phyloP scores from a whole-genome alignment of 2,797 vertebrate genomes.

The Vespertilio murinus region DNA sequence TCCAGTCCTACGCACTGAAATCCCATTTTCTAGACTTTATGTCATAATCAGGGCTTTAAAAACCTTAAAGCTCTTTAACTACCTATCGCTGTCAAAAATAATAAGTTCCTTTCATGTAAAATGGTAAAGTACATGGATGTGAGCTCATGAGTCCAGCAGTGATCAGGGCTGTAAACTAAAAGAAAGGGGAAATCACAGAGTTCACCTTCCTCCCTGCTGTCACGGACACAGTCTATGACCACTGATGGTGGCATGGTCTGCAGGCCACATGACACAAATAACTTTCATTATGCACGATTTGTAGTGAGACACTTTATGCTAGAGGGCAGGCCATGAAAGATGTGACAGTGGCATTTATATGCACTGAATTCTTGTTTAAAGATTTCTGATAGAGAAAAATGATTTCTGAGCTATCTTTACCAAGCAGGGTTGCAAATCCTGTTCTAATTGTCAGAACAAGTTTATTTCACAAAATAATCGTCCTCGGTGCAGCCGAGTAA shows the following conservation, averaged over 20 bases:
- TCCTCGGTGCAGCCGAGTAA: not conserved
- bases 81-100: too few species aligned
- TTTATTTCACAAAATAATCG: constrained; percentile 26
- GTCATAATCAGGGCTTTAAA: too few species aligned
- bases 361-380: not conserved
- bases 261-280: not conserved
- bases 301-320: not conserved
- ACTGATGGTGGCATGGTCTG: not conserved
- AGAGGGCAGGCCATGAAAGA: not conserved
- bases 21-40: too few species aligned
- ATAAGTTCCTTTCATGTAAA: not conserved
- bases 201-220: not conserved
- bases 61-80: too few species aligned
- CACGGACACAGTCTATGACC: not conserved
- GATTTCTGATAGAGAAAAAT: not conserved
- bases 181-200: not conserved
- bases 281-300: not conserved
- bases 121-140: not conserved
- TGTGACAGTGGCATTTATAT: not conserved
- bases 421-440: constrained; percentile 20
- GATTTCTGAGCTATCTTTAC: constrained; percentile 25
- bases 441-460: constrained; percentile 41
- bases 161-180: not conserved
- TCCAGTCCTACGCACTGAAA: too few species aligned
- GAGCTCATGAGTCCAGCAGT: not conserved